Conservation (phyloP, 2,113 vertebrate species). For the Rhipidura dahli region DNA sequence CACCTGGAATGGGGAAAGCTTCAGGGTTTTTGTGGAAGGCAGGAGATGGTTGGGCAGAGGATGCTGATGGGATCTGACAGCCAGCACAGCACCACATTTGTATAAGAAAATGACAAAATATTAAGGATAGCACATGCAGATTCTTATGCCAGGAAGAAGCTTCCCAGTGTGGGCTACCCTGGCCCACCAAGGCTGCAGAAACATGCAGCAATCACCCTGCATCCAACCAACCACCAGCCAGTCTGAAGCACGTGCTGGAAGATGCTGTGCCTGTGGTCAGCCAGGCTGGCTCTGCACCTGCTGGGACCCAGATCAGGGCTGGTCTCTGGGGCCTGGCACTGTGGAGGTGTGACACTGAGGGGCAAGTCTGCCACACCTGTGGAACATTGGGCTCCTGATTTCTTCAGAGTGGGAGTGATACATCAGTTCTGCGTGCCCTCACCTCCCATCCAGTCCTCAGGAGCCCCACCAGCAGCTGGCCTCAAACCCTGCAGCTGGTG, state of each 20-base stretch:
- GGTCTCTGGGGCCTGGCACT: neutral
- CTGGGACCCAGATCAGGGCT: rapidly evolving
- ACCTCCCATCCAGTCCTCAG: neutral
- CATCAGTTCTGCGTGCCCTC: rapidly evolving
- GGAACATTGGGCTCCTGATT: neutral
- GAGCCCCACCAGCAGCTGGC: neutral
- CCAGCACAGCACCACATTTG: neutral
- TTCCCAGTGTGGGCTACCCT: neutral
- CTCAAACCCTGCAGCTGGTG: neutral
- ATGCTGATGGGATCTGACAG: neutral
- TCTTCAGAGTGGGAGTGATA: neutral
- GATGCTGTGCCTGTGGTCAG: neutral
- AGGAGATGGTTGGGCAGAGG: neutral
- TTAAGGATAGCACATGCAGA: neutral
- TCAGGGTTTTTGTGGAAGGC: neutral
- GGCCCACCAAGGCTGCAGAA: neutral
- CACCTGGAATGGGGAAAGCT: neutral
- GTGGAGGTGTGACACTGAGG: rapidly evolving
- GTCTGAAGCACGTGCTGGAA: rapidly evolving
- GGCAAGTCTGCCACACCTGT: neutral
- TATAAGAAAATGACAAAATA: neutral
- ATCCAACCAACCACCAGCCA: neutral
- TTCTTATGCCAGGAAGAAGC: neutral
- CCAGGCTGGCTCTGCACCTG: neutral
- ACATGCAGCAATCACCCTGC: neutral